Conservation (phyloP, 2,888 invertebrate genomes). For the Ceriagrion tenellum region DNA sequence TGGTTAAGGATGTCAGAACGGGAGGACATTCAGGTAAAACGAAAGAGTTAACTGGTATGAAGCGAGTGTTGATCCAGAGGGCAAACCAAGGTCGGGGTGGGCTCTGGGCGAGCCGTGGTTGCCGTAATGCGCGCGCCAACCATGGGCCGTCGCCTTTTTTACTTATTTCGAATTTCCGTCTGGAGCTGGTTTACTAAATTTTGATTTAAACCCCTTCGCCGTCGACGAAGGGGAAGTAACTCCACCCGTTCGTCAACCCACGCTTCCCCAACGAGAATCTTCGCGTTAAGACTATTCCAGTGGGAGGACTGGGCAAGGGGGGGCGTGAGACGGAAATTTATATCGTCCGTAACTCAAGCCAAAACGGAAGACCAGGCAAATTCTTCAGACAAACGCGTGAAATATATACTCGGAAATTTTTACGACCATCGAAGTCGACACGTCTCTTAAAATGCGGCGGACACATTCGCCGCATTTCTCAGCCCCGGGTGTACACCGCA, state of each 20-base stretch:
- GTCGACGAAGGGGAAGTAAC: not conserved
- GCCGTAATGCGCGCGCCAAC: not conserved
- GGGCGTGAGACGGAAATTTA: constrained; percentile 1
- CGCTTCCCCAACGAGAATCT: not conserved
- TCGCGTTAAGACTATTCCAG: not conserved
- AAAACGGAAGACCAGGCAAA: not conserved
- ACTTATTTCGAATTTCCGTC: not conserved
- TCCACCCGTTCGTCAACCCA: not conserved
- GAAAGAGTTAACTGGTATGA: not conserved
- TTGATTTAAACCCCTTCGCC: not conserved
- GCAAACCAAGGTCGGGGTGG: constrained; percentile 5
- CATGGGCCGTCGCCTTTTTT: not conserved
- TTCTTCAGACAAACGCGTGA: not conserved
- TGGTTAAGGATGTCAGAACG: too few species aligned
- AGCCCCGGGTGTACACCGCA: too few species aligned
- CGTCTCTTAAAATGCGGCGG: not conserved
- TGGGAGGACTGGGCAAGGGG: too few species aligned
- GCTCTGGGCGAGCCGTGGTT: not conserved
- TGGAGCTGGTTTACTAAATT: not conserved
- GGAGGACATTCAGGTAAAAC: too few species aligned
- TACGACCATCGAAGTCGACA: not conserved
- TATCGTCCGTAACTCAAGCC: not conserved
- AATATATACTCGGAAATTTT: not conserved
- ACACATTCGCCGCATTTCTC: not conserved
- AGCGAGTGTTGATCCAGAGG: not conserved